Evolutionary conservation across 2,888 invertebrate species (phyloP), one percentile per base, ranked within the genome.

Genomic region (Torymus tubicola): DNA sequence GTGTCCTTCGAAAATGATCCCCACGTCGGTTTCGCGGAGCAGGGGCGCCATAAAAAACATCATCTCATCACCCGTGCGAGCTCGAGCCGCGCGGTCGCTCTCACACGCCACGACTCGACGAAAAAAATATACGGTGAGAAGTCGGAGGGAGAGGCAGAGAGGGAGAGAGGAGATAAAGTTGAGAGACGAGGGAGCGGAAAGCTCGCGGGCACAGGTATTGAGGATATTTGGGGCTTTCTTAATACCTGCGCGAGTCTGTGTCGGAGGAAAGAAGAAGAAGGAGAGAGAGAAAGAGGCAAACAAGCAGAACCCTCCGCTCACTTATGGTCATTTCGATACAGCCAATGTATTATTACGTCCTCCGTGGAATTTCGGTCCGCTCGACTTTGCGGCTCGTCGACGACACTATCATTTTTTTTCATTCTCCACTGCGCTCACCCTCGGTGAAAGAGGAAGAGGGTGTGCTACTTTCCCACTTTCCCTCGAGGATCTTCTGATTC

Each of bases 351-450:
- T 76, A 67, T 76, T 76, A 71, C 60, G 53, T 18, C 55, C 53
- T 70, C 61, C 61, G 14, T 52, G 65, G 67, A 71, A 69, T 80
- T 67, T 52, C 3, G 52, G 16, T 16, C 5, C 2, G 53, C 67
- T 42, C 58, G 57, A 55, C 55, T 74, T 63, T 74, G 65, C 57
- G 50, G 69, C 55, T 42, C 60, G 24, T 14, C 8, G 14, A 52
- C 60, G 61, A 73, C 70, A 80, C 65, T 69, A 80, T 75, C 70
- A 70, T 75, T 69, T 64, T 73, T 69, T 53, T 55, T 52, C 53
- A 8, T 18, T 60, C 16, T 24, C 16, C 11, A 21, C 13, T 63
- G 10, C 18, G 13, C 11, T 1, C 42, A 42, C 42, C 42, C 42
- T 42, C 42, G 42, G 42, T 42, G 57, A 42, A 50, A 57, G 24